phyloP scores from a whole-genome alignment of 2,888 invertebrate species.

The Oxystoma pomonae region DNA sequence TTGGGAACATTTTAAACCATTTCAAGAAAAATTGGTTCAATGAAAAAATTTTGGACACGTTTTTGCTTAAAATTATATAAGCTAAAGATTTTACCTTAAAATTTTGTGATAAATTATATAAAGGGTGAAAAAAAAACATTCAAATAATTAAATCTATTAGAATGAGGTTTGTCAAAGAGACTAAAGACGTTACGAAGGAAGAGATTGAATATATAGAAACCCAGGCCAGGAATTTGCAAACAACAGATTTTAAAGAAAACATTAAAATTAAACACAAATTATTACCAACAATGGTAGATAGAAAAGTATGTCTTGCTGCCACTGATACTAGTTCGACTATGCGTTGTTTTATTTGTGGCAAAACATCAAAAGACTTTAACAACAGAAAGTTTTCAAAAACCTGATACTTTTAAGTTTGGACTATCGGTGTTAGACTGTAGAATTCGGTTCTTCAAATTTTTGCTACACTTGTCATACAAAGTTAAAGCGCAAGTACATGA shows the following conservation, averaged over 20 bases:
- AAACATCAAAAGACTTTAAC: slow-evolving; percentile 12
- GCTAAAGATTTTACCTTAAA: too few relatives aligned
- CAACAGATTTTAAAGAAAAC: not conserved
- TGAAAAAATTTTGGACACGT: too few relatives aligned
- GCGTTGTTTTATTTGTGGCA: too few relatives aligned
- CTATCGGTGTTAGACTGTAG: slow-evolving; percentile 22
- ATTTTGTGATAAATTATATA: too few relatives aligned
- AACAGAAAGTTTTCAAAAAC: not conserved
- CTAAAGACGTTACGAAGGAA: slow-evolving; percentile 1
- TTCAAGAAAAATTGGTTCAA: too few relatives aligned
- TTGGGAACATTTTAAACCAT: too few relatives aligned
- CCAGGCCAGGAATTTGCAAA: not conserved
- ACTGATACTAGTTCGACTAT: slow-evolving; percentile 25
- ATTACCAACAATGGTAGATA: not conserved
- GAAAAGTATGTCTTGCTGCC: slow-evolving; percentile 3
- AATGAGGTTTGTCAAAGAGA: not conserved
- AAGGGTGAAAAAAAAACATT: too few relatives aligned
- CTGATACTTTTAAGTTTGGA: slow-evolving; percentile 12
- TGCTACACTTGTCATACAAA: slow-evolving; percentile 2
- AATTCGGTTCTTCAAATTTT: slow-evolving; percentile 22
- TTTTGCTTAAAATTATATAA: too few relatives aligned
- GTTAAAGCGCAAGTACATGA: too few relatives aligned
- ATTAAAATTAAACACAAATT: not conserved
- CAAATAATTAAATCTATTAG: too few relatives aligned
- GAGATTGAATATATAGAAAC: not conserved